Evolutionary conservation across 2,888 invertebrate genomes (phyloP).

Genomic region (Leptarthrus brevirostris): DNA sequence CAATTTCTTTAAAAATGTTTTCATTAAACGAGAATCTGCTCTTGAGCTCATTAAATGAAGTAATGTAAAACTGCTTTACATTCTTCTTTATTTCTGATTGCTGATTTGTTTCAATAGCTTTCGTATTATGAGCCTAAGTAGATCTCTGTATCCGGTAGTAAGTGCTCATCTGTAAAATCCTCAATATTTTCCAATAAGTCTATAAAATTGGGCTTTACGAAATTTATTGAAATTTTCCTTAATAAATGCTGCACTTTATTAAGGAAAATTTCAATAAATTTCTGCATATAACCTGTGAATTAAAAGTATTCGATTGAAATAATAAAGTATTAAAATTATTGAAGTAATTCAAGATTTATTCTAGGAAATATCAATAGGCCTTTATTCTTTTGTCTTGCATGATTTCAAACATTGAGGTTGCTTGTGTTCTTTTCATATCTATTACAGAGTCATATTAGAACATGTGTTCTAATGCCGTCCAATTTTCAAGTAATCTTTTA

Average conservation of each 20-base stretch:
- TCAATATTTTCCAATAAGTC: background rate
- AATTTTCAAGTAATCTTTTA: slow-evolving; percentile 22
- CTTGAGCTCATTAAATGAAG: background rate
- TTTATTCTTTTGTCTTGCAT: too few species aligned
- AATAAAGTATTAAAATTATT: too few species aligned
- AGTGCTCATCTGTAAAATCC: background rate
- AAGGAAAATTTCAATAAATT: too few species aligned
- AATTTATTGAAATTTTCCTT: slow-evolving; percentile 7
- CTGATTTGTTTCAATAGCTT: background rate
- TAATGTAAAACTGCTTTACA: background rate
- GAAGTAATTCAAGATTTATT: too few species aligned
- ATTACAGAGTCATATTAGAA: too few species aligned
- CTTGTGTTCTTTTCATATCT: too few species aligned
- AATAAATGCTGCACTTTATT: too few species aligned
- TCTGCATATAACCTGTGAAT: too few species aligned
- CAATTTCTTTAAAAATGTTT: background rate
- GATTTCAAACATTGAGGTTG: too few species aligned
- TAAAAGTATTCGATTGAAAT: too few species aligned
- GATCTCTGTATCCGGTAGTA: background rate
- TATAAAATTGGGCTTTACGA: background rate
- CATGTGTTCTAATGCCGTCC: slow-evolving; percentile 1
- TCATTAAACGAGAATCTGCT: background rate
- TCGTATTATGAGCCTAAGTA: background rate
- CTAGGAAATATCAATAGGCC: too few species aligned
- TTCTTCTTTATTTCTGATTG: background rate